Evolutionary conservation across 2,797 vertebrate genomes (phyloP), one percentile per base, ranked within the genome.

Genomic region (Pampus argenteus): DNA sequence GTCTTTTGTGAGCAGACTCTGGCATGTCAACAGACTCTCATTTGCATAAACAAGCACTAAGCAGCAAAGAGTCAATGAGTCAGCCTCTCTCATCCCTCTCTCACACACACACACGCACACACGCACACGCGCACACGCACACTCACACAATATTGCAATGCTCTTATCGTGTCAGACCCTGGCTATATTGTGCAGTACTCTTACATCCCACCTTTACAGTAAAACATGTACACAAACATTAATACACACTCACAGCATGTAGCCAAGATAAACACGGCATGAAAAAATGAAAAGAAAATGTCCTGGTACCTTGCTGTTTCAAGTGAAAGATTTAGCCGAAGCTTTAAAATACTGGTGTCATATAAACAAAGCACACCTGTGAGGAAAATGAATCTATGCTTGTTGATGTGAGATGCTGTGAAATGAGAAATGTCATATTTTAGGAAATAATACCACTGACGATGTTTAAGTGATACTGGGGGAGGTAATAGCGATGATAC

Each of bases 11-110:
- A 82, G 81, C 73, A 77, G 74, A 87, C 59, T 70, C 65, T 78
- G 81, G 82, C 81, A 82, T 86, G 86, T 90, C 88, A 91, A 88
- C 86, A 88, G 77, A 84, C 71, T 82, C 76, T 88, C 69, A 91
- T 91, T 88, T 84, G 81, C 86, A 91, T 89, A 81, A 90, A 81
- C 84, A 89, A 76, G 81, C 82, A 89, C 64, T 17, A 54, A 82
- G 74, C 75, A 71, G 74, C 71, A 61, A 83, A 83, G 74, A 90
- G 86, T 92, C 89, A 92, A 79, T 87, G 85, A 91, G 84, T 89
- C 82, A 89, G 74, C 62, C 83, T 71, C 83, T 67, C 78, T 66
- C 62, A 38, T 54, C 70, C 25, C 26, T 49, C 29, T 60, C 51
- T 31, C 49, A 29, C 58, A 28, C 52, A 60, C 58, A 49, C 60